phyloP scores from a whole-genome alignment of 2,113 vertebrate species.

The Silurus glanis region DNA sequence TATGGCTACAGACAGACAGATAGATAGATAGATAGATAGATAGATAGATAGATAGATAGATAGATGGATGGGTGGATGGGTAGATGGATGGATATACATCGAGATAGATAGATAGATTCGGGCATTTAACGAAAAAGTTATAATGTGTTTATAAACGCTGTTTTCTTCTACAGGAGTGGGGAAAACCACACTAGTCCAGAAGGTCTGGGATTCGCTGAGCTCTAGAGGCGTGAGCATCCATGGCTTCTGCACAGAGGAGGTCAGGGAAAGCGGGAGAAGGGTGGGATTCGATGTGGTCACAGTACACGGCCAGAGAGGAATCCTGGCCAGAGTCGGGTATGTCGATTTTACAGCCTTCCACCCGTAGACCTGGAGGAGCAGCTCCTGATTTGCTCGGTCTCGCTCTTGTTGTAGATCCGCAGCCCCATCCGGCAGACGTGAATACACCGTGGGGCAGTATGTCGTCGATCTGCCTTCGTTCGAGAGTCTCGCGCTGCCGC shows the following conservation, averaged over 20 bases:
- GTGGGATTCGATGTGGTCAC: slow-evolving; percentile 95
- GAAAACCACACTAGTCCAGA: slow-evolving; percentile 92
- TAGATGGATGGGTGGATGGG: no score
- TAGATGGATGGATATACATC: no score
- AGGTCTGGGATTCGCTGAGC: slow-evolving; percentile 77
- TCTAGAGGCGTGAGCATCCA: slow-evolving; percentile 74
- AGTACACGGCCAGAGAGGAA: slow-evolving; percentile 79
- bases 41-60: no score
- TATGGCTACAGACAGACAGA: no score
- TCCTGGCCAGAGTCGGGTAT: slow-evolving; percentile 88
- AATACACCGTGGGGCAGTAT: slow-evolving; percentile 85
- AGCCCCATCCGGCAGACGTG: slow-evolving; percentile 64
- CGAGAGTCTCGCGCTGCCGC: slow-evolving; percentile 84
- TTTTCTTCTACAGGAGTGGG: slow-evolving; percentile 79
- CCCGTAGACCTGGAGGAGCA: slow-evolving; percentile 29
- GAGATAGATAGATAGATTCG: no score
- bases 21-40: no score
- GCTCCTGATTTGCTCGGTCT: slow-evolving; percentile 36
- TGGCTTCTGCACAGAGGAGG: slow-evolving; percentile 97
- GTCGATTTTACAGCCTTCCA: slow-evolving; percentile 3
- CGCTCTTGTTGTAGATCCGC: slow-evolving; percentile 61
- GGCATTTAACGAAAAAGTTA: no score
- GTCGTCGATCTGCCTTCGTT: slow-evolving; percentile 86
- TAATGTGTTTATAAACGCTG: neutral
- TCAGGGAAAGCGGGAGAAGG: slow-evolving; percentile 83